Evolutionary conservation across 2,113 vertebrate genomes (phyloP).

Genomic region (Nothocercus nigrocapillus): DNA sequence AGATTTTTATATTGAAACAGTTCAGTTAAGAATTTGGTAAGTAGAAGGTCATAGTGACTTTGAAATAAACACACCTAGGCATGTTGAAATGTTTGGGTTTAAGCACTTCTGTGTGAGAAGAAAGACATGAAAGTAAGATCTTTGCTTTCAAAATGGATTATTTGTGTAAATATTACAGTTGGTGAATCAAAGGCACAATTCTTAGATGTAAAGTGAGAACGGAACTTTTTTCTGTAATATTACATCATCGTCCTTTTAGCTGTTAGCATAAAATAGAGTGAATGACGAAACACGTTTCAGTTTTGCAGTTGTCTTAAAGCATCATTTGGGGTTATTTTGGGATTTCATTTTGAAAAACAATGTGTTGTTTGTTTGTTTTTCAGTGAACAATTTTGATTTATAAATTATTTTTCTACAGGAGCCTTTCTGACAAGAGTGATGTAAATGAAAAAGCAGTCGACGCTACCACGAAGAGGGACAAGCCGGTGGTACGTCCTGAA

Average conservation of each 20-base stretch:
- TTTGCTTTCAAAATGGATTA: not conserved
- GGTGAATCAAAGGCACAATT: not conserved
- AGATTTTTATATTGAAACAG: not conserved
- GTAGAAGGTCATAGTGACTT: not conserved
- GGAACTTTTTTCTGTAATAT: not conserved
- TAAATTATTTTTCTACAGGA: constrained; percentile 45
- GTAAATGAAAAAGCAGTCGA: constrained; percentile 79
- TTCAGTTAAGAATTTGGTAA: not conserved
- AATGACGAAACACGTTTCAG: not conserved
- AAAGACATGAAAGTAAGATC: not conserved
- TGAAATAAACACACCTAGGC: not conserved
- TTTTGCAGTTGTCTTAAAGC: not conserved
- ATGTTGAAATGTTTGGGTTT: not conserved
- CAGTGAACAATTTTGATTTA: not conserved
- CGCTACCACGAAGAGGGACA: constrained; percentile 86
- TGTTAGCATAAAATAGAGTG: not conserved
- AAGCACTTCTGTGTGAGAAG: not conserved
- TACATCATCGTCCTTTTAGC: not conserved
- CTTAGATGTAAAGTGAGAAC: not conserved
- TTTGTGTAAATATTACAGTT: not conserved
- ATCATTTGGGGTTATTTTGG: not conserved
- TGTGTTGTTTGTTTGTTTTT: not conserved
- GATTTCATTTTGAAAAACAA: not conserved
- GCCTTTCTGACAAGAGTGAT: constrained; percentile 79
- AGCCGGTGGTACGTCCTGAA: constrained; percentile 93